Evolutionary conservation across 2,888 invertebrate species (phyloP).

Genomic region (Polymixis lichenea): DNA sequence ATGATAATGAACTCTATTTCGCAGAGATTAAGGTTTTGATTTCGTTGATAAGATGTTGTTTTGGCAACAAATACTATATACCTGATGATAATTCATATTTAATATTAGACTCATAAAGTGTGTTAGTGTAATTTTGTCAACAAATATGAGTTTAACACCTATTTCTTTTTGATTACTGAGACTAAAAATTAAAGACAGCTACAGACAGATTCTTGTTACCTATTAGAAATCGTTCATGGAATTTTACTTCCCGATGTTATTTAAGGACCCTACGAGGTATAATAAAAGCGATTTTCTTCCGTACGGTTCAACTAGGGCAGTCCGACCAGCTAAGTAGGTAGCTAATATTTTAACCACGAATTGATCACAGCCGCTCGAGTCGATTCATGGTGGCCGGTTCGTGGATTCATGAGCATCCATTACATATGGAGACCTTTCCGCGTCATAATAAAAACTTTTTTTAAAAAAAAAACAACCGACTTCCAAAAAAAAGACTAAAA

Average conservation of each 20-base stretch:
- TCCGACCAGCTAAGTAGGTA: too few relatives aligned
- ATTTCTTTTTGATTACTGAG: background rate
- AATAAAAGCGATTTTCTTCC: too few relatives aligned
- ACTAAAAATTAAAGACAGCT: too few relatives aligned
- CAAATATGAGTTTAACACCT: constrained; percentile 23
- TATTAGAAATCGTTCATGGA: background rate
- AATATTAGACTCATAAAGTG: constrained; percentile 16
- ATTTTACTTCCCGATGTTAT: background rate
- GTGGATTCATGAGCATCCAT: too few relatives aligned
- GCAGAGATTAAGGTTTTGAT: background rate
- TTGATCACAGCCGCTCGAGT: too few relatives aligned
- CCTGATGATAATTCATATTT: constrained; percentile 23
- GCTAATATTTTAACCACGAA: too few relatives aligned
- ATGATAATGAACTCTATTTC: constrained; percentile 15
- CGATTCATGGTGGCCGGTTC: too few relatives aligned
- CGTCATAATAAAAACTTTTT: too few relatives aligned
- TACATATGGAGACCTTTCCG: too few relatives aligned
- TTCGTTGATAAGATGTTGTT: constrained; percentile 23
- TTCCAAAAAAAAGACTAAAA: too few relatives aligned
- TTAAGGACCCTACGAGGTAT: background rate
- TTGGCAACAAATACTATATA: constrained; percentile 29
- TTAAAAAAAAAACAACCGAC: too few relatives aligned
- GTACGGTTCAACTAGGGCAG: too few relatives aligned
- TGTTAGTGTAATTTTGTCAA: constrained; percentile 37
- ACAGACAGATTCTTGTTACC: background rate